Conservation (phyloP, 2,888 invertebrate species). For the Leucophora obtusa region DNA sequence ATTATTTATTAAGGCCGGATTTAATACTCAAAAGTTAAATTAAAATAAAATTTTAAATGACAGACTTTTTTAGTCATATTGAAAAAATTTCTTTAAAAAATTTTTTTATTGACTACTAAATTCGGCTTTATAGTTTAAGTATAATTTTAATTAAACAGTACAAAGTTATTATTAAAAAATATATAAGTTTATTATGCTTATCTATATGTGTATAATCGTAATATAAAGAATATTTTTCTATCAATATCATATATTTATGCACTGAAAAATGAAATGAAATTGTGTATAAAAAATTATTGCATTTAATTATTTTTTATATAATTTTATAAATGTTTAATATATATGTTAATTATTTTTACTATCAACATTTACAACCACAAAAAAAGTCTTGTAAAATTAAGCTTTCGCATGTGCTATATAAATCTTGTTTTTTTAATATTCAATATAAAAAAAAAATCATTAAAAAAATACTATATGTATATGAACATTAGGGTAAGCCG, state of each 20-base stretch:
- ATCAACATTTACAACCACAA: neutral
- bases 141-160: neutral
- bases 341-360: neutral
- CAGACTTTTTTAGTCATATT: no score
- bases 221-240: neutral
- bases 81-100: no score
- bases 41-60: no score
- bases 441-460: neutral
- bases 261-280: neutral
- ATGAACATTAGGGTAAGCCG: neutral
- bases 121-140: neutral
- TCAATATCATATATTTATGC: neutral
- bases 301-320: neutral
- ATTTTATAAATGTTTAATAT: neutral
- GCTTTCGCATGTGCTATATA: constrained; percentile 39
- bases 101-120: no score
- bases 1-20: no score
- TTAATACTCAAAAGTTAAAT: no score
- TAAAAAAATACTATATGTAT: neutral
- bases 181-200: neutral
- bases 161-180: neutral
- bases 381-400: constrained; percentile 5
- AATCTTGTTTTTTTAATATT: neutral
- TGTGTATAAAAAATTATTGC: neutral
- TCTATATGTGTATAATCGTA: neutral